These are phyloP conservation scores for Sebastes melanostomus DNA, from an alignment of 2,797 vertebrate species.

Conservation along the genomic window DNA sequence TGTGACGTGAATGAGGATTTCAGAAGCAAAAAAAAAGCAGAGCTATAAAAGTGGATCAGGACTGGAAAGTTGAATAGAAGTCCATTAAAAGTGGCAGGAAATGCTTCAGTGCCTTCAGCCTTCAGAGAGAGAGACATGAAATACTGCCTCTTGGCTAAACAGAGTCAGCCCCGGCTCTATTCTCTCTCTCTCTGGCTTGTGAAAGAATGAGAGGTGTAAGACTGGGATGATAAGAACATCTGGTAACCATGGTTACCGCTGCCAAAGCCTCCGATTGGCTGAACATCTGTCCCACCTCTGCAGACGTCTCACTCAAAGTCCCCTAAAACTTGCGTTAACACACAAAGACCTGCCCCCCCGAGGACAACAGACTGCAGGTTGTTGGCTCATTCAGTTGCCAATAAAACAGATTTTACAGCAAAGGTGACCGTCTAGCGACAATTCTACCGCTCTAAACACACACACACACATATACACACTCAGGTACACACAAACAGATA, in stretches of 20 bases:
- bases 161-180: conserved; percentile 15
- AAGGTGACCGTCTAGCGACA: conserved; percentile 61
- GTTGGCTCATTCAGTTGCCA: conserved; percentile 48
- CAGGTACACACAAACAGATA: conserved; percentile 22
- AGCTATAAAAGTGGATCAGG: conserved; percentile 57
- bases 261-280: conserved; percentile 35
- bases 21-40: conserved; percentile 13
- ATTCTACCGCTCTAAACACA: conserved; percentile 1
- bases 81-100: conserved; percentile 66
- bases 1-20: conserved; percentile 55
- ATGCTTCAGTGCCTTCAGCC: conserved; percentile 58
- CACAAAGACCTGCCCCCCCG: conserved; percentile 1
- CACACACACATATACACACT: not conserved
- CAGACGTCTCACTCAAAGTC: conserved; percentile 28
- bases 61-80: conserved; percentile 61
- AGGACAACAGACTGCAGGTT: conserved; percentile 39
- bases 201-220: conserved; percentile 28
- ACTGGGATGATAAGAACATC: conserved; percentile 53
- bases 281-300: conserved; percentile 55
- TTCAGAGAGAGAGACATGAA: conserved; percentile 40
- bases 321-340: conserved; percentile 14
- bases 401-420: conserved; percentile 63
- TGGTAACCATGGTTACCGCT: conserved; percentile 55
- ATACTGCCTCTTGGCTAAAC: conserved; percentile 43
- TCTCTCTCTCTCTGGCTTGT: conserved; percentile 25